phyloP scores from a whole-genome alignment of 1,140 invertebrate genomes.

The Steinernema khuongi region DNA sequence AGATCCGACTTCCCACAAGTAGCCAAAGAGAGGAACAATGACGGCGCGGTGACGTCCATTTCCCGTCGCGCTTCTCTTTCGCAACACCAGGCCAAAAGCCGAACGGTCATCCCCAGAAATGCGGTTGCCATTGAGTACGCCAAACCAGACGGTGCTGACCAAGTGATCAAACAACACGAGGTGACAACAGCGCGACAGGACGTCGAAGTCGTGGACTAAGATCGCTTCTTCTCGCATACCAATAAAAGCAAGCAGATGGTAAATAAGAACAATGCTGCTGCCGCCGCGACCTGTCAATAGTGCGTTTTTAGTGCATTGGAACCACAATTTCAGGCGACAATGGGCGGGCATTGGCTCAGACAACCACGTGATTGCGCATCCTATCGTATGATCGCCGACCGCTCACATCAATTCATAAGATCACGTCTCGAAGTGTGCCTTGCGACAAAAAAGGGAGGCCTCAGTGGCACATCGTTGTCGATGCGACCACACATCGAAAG shows the following conservation, averaged over 20 bases:
- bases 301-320: background rate
- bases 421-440: no score
- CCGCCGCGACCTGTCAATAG: background rate
- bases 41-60: no score
- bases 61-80: no score
- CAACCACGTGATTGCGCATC: background rate
- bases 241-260: background rate
- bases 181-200: background rate
- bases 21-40: no score
- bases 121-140: background rate
- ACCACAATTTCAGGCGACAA: background rate
- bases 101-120: background rate
- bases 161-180: constrained; percentile 11
- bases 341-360: background rate
- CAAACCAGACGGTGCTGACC: background rate
- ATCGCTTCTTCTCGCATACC: no score
- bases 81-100: no score
- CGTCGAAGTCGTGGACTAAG: no score
- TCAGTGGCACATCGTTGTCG: background rate
- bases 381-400: background rate
- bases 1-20: no score
- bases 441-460: background rate
- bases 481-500: no score
- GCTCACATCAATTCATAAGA: background rate
- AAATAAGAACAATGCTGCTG: background rate